These are phyloP conservation scores for Menura novaehollandiae DNA, from an alignment of 2,113 vertebrate genomes.

Conservation along the genomic window DNA sequence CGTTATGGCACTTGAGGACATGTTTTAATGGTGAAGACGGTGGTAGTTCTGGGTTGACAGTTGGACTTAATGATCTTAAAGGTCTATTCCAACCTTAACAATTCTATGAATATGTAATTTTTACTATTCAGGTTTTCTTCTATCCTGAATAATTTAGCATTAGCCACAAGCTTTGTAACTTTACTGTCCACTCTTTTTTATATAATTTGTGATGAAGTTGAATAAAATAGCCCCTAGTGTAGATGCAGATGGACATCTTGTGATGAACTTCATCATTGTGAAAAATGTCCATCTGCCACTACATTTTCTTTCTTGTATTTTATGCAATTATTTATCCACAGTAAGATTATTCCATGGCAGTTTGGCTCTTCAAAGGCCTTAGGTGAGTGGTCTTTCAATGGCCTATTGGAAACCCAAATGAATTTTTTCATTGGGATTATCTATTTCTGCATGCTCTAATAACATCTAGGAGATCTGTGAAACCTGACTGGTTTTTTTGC, in stretches of 20 bases:
- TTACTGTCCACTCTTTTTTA: neutral
- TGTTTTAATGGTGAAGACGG: neutral
- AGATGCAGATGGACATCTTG: neutral
- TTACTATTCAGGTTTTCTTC: neutral
- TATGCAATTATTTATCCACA: neutral
- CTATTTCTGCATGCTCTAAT: neutral
- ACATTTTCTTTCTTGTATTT: neutral
- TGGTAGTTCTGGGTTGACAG: neutral
- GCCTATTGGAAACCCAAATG: neutral
- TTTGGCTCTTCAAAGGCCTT: neutral
- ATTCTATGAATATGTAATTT: neutral
- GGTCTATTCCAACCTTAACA: neutral
- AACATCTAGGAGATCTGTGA: neutral
- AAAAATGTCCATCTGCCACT: neutral
- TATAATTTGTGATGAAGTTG: neutral
- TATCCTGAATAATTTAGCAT: neutral
- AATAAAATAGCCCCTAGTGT: neutral
- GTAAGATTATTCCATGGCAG: neutral
- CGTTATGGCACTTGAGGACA: neutral
- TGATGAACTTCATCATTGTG: neutral
- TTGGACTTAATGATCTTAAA: neutral
- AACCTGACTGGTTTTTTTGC: neutral
- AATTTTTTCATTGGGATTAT: neutral
- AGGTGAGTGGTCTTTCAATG: neutral
- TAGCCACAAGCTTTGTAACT: neutral